Conservation (phyloP, 2,113 vertebrate species). For the Scortum barcoo region DNA sequence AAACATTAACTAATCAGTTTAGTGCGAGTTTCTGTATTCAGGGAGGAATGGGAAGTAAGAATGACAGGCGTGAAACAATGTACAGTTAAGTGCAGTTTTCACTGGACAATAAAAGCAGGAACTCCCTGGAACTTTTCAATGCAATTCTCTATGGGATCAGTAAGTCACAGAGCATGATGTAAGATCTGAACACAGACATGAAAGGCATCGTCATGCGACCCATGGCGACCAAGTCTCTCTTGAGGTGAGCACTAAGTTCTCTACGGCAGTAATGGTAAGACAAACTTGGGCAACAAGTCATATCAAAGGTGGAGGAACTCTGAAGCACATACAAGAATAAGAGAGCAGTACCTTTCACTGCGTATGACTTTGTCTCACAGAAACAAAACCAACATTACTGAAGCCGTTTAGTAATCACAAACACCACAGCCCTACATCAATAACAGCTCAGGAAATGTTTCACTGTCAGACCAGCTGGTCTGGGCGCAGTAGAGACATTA, state of each 20-base stretch:
- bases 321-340: not conserved
- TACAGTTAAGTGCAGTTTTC: not conserved
- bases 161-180: not conserved
- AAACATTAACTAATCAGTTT: slow-evolving; percentile 32
- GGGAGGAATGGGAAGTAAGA: not conserved
- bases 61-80: not conserved
- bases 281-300: slow-evolving; percentile 41
- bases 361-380: not conserved
- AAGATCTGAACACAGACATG: slow-evolving; percentile 9
- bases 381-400: not conserved
- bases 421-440: slow-evolving; percentile 9
- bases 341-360: not conserved
- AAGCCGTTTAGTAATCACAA: slow-evolving; percentile 25
- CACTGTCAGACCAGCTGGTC: slow-evolving; percentile 34
- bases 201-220: slow-evolving; percentile 11
- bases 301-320: not conserved
- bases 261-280: slow-evolving; percentile 12
- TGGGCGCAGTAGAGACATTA: not conserved
- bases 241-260: slow-evolving; percentile 7
- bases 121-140: slow-evolving; percentile 32
- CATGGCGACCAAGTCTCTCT: slow-evolving; percentile 16
- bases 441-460: slow-evolving; percentile 40
- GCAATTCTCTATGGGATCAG: not conserved
- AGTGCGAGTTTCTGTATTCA: not conserved
- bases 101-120: slow-evolving; percentile 28